These are phyloP conservation scores for Cinara cedri DNA, from an alignment of 2,888 invertebrate genomes.

Conservation along the genomic window DNA sequence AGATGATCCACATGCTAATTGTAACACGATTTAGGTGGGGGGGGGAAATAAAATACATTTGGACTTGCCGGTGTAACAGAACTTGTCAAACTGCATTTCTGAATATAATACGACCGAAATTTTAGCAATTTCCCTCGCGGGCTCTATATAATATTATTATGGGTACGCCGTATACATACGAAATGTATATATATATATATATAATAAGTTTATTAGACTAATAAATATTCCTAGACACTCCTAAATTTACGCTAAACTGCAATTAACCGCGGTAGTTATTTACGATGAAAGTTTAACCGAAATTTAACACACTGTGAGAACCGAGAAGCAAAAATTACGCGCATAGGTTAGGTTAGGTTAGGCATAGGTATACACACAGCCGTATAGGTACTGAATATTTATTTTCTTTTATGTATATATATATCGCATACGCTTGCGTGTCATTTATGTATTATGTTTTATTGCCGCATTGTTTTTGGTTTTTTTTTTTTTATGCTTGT, in stretches of 20 bases:
- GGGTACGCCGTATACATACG: no score
- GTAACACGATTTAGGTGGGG: conserved; percentile 25
- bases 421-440: not conserved
- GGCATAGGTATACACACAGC: not conserved
- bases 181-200: conserved; percentile 5
- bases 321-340: not conserved
- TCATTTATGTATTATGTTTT: conserved; percentile 21
- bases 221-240: conserved; percentile 46
- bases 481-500: not conserved
- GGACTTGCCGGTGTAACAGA: conserved; percentile 14
- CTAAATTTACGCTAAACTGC: conserved; percentile 42
- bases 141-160: not conserved
- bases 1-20: conserved; percentile 52
- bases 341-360: no score
- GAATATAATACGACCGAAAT: conserved; percentile 43
- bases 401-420: not conserved
- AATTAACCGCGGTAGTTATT: conserved; percentile 17
- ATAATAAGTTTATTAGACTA: conserved; percentile 18
- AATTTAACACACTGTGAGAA: conserved; percentile 15
- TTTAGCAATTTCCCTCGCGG: conserved; percentile 35
- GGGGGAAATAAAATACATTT: conserved; percentile 2
- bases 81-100: conserved; percentile 48
- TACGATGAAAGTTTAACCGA: conserved; percentile 36
- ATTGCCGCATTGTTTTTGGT: conserved; percentile 28
- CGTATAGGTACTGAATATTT: not conserved